Evolutionary conservation across 2,888 invertebrate species (phyloP).

Genomic region (Drosophila bunnanda): DNA sequence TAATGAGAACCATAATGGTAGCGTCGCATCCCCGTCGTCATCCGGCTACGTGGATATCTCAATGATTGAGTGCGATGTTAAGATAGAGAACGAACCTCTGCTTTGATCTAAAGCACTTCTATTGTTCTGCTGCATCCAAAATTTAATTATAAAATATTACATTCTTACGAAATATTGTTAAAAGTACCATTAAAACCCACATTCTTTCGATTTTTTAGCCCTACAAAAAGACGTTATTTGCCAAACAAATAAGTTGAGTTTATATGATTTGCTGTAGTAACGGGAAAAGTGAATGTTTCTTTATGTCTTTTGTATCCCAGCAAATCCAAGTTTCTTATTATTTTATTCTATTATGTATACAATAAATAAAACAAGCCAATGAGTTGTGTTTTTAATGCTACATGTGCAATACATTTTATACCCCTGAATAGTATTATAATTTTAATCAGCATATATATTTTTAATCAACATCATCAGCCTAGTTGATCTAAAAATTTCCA

Average conservation of each 20-base stretch:
- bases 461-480: not conserved
- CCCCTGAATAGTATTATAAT: not conserved
- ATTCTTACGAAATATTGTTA: not conserved
- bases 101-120: slow-evolving; percentile 12
- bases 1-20: not conserved
- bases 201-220: slow-evolving; percentile 1
- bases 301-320: not conserved
- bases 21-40: not conserved
- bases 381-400: not conserved
- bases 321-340: not conserved
- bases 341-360: not conserved
- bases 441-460: not conserved
- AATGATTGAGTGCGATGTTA: slow-evolving; percentile 66
- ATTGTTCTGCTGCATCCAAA: slow-evolving; percentile 13
- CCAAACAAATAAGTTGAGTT: not conserved
- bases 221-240: not conserved
- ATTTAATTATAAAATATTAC: slow-evolving; percentile 15
- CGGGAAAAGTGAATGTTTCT: not conserved
- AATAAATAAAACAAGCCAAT: not conserved
- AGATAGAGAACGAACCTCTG: slow-evolving; percentile 66
- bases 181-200: not conserved
- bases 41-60: slow-evolving; percentile 47
- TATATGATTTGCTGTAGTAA: not conserved
- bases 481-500: not conserved
- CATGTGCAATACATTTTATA: not conserved